Evolutionary conservation across 1,140 invertebrate genomes (phyloP), one percentile per base, ranked within the genome.

Genomic region (Ctenoplectra terminalis): DNA sequence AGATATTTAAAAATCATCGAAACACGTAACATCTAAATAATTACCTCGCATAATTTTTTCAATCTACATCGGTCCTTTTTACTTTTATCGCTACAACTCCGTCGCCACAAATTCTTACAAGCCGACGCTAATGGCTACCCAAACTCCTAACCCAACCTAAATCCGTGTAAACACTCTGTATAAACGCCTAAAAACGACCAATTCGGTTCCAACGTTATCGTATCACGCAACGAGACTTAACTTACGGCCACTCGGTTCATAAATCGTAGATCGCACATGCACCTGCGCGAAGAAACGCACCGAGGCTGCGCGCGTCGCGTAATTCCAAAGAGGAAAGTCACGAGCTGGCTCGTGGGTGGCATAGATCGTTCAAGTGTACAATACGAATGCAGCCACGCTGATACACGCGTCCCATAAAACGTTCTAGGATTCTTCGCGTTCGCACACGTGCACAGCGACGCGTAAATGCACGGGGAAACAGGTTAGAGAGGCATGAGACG

Each of bases 361-460:
- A 73, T 29, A 61, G 58, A 48, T 29, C 60, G 37, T 66, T 64
- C 15, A 6, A 56, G 26, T 31, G 72, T 64, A 31, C 70, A 75
- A 40, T 69, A 46, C 34, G 50, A 61, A 64, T 56, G 60, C 58
- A 61, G 64, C 40, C 46, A 37, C 58, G 29, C n/a, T 58, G 76
- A 79, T 85, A 82, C 40, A 40, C 37, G 20, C 73, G 79, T 52
- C 40, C 40, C 64, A 34, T 63, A 64, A 84, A 86, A 70, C 79
- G 75, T 48, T 66, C 56, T 52, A 64, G 61, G 73, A 46, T 37
- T 56, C 58, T 52, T 40, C 67, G 15, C 15, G 8, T 26, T 9
- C 43, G n/a, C 7, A 61, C 20, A 11, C 60, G 1, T 3, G 17
- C 54, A 2, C 5, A 7, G 7, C 2, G 3, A 29, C 34, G 26